Evolutionary conservation across 2,888 invertebrate species (phyloP).

Genomic region (Suillia variegata): DNA sequence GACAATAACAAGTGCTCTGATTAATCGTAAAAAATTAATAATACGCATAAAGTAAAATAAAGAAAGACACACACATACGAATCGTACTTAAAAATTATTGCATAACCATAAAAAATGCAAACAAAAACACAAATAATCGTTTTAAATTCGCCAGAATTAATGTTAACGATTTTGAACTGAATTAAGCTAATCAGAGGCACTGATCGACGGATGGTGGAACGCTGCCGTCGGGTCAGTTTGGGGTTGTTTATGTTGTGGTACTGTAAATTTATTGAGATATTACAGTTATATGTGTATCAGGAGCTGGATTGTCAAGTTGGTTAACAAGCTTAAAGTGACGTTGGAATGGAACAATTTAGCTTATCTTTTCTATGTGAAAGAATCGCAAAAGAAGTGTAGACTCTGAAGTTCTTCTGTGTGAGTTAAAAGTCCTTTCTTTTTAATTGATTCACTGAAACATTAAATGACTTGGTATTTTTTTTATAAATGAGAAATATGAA

Average conservation of each 20-base stretch:
- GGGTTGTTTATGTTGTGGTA: neutral
- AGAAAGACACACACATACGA: slow-evolving; percentile 4
- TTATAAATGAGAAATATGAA: too few species aligned
- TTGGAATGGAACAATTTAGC: too few species aligned
- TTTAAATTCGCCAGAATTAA: neutral
- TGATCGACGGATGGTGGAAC: neutral
- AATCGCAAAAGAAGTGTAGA: too few species aligned
- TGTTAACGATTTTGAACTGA: slow-evolving; percentile 18
- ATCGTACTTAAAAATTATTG: slow-evolving; percentile 20
- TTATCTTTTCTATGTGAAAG: too few species aligned
- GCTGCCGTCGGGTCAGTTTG: neutral
- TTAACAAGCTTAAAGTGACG: too few species aligned
- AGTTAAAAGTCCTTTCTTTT: too few species aligned
- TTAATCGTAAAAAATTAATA: slow-evolving; percentile 18
- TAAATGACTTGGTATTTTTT: too few species aligned
- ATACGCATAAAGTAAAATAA: slow-evolving; percentile 1
- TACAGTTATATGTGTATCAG: neutral
- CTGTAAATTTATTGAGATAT: neutral
- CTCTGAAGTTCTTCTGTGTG: too few species aligned
- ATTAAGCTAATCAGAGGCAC: slow-evolving; percentile 20
- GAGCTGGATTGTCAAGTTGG: neutral
- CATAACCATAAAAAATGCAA: slow-evolving; percentile 16
- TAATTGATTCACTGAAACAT: too few species aligned
- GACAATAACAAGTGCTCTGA: slow-evolving; percentile 19
- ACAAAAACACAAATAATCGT: slow-evolving; percentile 3